Conservation (phyloP, 1,140 invertebrate species). For the Meloidogyne floridensis region DNA sequence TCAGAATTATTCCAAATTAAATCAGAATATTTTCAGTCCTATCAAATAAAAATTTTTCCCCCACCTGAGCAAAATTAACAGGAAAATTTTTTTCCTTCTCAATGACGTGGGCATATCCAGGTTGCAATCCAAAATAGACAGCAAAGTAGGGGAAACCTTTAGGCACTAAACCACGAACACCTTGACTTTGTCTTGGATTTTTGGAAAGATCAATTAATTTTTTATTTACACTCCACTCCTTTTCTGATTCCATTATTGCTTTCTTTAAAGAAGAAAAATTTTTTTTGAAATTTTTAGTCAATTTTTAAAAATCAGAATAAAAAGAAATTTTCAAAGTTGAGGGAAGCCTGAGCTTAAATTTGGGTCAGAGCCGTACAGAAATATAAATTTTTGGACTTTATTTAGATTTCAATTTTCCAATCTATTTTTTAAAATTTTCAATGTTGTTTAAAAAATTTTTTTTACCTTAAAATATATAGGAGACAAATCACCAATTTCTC, state of each 20-base stretch:
- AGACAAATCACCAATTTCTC: constrained; percentile 79
- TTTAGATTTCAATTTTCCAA: too few relatives aligned
- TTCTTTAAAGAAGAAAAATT: constrained; percentile 70
- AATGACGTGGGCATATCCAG: constrained; percentile 92
- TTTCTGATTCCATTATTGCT: constrained; percentile 81
- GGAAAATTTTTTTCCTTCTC: constrained; percentile 88
- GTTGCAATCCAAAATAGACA: constrained; percentile 83
- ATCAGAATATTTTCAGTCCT: neutral
- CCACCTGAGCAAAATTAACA: constrained; percentile 84
- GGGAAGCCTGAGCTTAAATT: too few relatives aligned
- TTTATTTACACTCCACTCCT: constrained; percentile 87
- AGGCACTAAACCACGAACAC: constrained; percentile 72
- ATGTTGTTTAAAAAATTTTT: too few relatives aligned
- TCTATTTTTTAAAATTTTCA: too few relatives aligned
- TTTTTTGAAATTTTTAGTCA: neutral
- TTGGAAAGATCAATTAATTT: constrained; percentile 83
- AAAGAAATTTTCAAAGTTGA: too few relatives aligned
- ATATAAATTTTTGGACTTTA: too few relatives aligned
- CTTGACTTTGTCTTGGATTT: constrained; percentile 8
- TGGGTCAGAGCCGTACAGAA: too few relatives aligned
- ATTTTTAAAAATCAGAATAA: neutral
- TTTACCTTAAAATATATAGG: constrained; percentile 86
- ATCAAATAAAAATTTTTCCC: neutral
- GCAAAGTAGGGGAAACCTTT: constrained; percentile 91
- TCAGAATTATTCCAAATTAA: neutral